A percentile compares a stretch with the other conserved stretches of the same genome.
Evolutionary conservation across 2,888 invertebrate species (phyloP).

Genomic region (Zhuqinia jingwanae): DNA sequence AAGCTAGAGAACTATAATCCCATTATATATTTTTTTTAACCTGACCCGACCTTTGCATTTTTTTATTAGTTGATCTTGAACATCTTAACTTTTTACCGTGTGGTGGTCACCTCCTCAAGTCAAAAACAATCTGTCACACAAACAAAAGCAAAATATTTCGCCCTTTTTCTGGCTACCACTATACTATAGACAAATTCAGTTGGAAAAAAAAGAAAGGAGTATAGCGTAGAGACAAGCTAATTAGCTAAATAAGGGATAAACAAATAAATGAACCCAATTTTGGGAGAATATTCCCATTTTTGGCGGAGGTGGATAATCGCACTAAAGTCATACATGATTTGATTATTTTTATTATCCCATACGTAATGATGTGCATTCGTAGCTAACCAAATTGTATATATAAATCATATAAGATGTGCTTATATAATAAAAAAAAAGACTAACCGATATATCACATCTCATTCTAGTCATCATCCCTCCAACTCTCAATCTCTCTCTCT

Average conservation of each 20-base stretch:
- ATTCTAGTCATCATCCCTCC: conserved; percentile 29
- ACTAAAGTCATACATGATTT: conserved; percentile 60
- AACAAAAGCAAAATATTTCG: conserved; percentile 24
- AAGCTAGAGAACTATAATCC: conserved; percentile 33
- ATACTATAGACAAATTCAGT: conserved; percentile 49
- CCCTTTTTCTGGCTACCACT: conserved; percentile 30
- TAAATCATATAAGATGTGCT: background rate
- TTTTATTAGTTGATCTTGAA: conserved; percentile 61
- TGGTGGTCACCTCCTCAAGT: conserved; percentile 53
- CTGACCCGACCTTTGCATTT: conserved; percentile 67
- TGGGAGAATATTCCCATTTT: conserved; percentile 74
- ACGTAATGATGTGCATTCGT: conserved; percentile 44
- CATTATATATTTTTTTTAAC: conserved; percentile 38
- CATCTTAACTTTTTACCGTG: conserved; percentile 34
- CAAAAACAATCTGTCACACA: conserved; percentile 67
- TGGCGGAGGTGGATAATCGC: conserved; percentile 69
- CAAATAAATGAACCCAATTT: conserved; percentile 74
- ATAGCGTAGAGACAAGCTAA: conserved; percentile 73
- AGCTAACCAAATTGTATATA: conserved; percentile 32
- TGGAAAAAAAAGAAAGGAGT: conserved; percentile 65
- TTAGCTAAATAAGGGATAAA: conserved; percentile 74
- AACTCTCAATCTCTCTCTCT: conserved; percentile 9
- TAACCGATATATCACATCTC: conserved; percentile 37
- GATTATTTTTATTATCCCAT: conserved; percentile 65
- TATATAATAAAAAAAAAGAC: conserved; percentile 30